phyloP scores from a whole-genome alignment of 2,113 vertebrate genomes.

The Saimiri boliviensis region DNA sequence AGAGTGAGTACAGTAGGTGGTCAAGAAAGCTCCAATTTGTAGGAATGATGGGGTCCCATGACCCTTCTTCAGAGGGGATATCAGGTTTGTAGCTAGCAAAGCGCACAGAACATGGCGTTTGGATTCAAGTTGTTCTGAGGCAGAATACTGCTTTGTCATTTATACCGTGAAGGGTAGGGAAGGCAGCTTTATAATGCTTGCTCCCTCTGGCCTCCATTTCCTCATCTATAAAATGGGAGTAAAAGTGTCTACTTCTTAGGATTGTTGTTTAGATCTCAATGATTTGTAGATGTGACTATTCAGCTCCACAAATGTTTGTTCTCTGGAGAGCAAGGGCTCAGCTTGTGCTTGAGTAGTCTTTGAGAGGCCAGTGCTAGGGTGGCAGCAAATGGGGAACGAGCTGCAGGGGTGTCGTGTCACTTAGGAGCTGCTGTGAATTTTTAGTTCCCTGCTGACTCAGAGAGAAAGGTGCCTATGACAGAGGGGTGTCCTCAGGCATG shows the following conservation, averaged over 20 bases:
- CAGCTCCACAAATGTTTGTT: not conserved
- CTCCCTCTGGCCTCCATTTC: not conserved
- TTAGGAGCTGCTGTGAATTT: not conserved
- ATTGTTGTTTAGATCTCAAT: not conserved
- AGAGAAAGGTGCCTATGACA: not conserved
- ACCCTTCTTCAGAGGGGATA: not conserved
- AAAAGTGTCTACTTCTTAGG: not conserved
- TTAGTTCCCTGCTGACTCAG: not conserved
- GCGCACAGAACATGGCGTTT: not conserved
- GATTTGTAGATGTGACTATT: not conserved
- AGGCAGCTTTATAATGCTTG: not conserved
- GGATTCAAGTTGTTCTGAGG: not conserved
- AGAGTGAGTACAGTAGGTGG: not conserved
- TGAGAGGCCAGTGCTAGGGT: not conserved
- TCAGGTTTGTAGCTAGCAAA: not conserved
- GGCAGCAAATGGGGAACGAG: not conserved
- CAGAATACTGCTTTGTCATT: not conserved
- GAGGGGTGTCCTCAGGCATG: not conserved
- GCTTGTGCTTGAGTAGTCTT: not conserved
- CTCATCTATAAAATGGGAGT: slow-evolving; percentile 9
- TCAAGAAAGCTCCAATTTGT: not conserved
- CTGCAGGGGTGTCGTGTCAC: not conserved
- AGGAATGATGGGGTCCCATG: not conserved
- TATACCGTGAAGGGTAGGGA: not conserved
- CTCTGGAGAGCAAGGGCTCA: not conserved